These are phyloP conservation scores for Acrocephalus kingi DNA, from an alignment of 2,113 vertebrate genomes.

Conservation along the genomic window DNA sequence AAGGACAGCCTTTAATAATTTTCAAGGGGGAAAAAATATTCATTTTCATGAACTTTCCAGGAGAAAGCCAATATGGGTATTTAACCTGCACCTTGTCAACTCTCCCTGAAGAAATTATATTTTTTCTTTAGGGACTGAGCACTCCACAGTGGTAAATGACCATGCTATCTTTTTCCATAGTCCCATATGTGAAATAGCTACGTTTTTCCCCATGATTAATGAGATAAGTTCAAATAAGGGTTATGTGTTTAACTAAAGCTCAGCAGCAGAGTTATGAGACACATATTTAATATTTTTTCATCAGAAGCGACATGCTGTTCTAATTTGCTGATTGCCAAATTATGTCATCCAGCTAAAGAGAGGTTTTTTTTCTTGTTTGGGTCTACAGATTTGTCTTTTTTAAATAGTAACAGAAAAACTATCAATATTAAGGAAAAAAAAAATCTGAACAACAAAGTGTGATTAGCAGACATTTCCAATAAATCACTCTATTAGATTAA, in stretches of 20 bases:
- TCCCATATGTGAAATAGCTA: conserved; percentile 19
- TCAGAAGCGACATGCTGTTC: conserved; percentile 43
- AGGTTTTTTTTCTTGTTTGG: background rate
- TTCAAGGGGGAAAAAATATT: background rate
- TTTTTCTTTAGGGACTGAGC: background rate
- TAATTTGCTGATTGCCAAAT: conserved; percentile 50
- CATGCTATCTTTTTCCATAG: background rate
- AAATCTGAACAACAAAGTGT: background rate
- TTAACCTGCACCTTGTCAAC: background rate
- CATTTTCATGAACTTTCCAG: background rate
- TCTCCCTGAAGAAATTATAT: background rate
- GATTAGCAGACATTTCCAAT: background rate
- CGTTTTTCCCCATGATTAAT: conserved; percentile 43
- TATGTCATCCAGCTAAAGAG: conserved; percentile 15
- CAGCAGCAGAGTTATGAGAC: conserved; percentile 37
- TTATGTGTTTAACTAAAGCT: conserved; percentile 58
- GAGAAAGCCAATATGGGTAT: background rate
- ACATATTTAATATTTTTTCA: conserved; percentile 41
- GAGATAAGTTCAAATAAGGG: conserved; percentile 68
- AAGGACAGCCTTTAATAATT: background rate
- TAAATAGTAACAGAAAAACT: background rate
- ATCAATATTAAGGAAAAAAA: background rate
- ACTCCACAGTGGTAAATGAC: background rate
- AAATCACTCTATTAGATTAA: conserved; percentile 14
- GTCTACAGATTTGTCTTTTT: background rate